phyloP scores from a whole-genome alignment of 2,888 invertebrate genomes.

The Cryptocephalus moraei region DNA sequence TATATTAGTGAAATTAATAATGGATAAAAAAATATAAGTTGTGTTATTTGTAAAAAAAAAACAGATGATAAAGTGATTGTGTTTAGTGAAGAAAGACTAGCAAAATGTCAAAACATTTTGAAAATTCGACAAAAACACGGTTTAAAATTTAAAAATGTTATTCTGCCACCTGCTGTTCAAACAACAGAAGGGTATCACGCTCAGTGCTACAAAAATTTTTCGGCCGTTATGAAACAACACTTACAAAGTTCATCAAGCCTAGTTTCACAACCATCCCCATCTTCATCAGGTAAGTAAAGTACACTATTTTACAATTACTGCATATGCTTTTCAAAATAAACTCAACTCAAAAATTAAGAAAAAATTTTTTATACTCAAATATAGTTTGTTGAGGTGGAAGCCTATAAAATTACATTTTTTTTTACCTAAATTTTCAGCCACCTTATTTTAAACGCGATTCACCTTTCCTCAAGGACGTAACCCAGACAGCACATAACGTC shows the following conservation, averaged over 20 bases:
- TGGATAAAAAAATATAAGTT: no score
- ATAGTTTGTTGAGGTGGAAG: no score
- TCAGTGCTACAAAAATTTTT: conserved; percentile 1
- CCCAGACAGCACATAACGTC: no score
- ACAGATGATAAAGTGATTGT: conserved; percentile 3
- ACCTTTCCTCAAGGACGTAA: no score
- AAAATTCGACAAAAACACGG: conserved; percentile 1
- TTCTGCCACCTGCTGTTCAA: background rate
- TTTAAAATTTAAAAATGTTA: background rate
- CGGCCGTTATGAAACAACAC: conserved; percentile 2
- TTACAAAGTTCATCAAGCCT: background rate
- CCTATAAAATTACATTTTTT: no score
- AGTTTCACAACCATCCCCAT: background rate
- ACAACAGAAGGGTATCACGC: background rate
- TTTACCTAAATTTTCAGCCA: no score
- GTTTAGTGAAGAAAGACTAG: background rate
- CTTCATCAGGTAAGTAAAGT: conserved; percentile 2
- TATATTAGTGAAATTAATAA: no score
- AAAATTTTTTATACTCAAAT: no score
- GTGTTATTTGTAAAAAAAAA: conserved; percentile 2
- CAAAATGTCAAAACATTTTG: conserved; percentile 1
- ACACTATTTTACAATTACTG: no score
- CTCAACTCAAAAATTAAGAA: no score
- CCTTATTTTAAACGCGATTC: no score
- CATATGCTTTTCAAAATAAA: no score